A percentile compares a stretch with the other conserved stretches of the same genome.
Conservation (phyloP, 2,113 vertebrate species). For the Condylura cristata region DNA sequence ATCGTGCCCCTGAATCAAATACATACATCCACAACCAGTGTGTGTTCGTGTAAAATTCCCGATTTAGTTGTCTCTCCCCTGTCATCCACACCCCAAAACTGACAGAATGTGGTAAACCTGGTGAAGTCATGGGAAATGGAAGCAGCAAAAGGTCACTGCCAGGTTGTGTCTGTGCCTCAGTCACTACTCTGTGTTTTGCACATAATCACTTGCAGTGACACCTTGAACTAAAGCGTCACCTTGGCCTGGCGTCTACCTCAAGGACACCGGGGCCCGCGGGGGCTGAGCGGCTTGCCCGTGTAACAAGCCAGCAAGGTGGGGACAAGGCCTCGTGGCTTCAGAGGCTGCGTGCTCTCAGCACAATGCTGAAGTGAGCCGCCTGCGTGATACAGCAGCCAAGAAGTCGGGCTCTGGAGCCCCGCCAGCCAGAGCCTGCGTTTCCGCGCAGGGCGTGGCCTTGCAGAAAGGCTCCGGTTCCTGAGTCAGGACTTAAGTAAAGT, state of each 20-base stretch:
- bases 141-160: not conserved
- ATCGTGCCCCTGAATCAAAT: not conserved
- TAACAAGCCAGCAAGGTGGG: not conserved
- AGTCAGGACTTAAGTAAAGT: slow-evolving; percentile 2
- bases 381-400: not conserved
- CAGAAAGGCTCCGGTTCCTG: not conserved
- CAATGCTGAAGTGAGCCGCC: not conserved
- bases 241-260: not conserved
- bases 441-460: not conserved
- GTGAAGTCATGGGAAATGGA: not conserved
- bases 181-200: not conserved
- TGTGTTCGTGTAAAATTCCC: not conserved
- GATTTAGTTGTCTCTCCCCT: not conserved
- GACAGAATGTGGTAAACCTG: not conserved
- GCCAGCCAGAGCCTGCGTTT: not conserved
- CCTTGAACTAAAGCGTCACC: not conserved
- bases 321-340: too few relatives aligned
- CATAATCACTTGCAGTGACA: not conserved
- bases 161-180: not conserved
- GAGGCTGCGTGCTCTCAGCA: not conserved
- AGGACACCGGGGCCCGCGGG: not conserved
- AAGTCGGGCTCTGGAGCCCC: not conserved
- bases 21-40: not conserved
- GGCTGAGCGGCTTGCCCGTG: not conserved
- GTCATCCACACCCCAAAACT: not conserved